Percentiles rank a stretch among this genome's conserved stretches.
These are phyloP conservation scores for Watsonalla binaria DNA, from an alignment of 2,888 invertebrate species.

Conservation along the genomic window DNA sequence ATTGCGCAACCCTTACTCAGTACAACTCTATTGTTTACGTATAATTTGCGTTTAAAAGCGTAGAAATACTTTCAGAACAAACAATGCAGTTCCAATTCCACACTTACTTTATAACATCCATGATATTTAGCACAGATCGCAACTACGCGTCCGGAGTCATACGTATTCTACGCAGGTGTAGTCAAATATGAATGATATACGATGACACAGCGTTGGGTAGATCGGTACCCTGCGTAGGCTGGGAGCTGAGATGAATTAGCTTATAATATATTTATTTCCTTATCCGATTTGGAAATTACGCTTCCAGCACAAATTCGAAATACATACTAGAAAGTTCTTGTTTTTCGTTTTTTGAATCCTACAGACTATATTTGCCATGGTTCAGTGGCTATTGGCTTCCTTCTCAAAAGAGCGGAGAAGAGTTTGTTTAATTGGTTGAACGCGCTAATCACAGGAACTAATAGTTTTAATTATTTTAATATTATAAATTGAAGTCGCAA, in stretches of 20 bases:
- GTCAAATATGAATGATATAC: conserved; percentile 42
- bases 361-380: not conserved
- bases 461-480: too few species aligned
- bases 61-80: too few species aligned
- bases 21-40: not conserved
- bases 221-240: conserved; percentile 9
- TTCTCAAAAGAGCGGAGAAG: too few species aligned
- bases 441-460: too few species aligned
- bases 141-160: conserved; percentile 2
- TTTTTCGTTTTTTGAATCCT: not conserved
- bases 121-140: not conserved
- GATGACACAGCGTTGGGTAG: conserved; percentile 10
- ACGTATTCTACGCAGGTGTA: conserved; percentile 33
- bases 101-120: not conserved
- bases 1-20: not conserved
- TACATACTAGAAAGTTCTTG: not conserved
- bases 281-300: not conserved
- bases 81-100: too few species aligned
- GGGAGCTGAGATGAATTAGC: conserved; percentile 1
- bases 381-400: too few species aligned
- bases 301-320: not conserved
- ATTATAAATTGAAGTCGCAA: too few species aligned
- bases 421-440: too few species aligned
- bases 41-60: too few species aligned
- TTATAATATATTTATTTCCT: not conserved